phyloP scores from a whole-genome alignment of 2,797 vertebrate species.

The Bucorvus abyssinicus region DNA sequence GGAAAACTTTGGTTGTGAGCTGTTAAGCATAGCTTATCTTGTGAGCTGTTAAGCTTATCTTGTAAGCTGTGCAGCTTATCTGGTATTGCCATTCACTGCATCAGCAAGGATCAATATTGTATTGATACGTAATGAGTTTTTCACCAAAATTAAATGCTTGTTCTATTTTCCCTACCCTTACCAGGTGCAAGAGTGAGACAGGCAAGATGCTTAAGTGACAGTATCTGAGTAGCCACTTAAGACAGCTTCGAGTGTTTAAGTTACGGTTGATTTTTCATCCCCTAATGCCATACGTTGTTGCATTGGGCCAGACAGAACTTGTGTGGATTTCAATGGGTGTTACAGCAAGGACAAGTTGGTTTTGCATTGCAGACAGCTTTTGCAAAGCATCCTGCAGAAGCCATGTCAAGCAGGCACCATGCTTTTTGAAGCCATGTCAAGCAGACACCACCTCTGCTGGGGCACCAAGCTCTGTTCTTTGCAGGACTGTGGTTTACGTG shows the following conservation, averaged over 20 bases:
- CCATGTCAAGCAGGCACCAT: not conserved
- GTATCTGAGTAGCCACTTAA: not conserved
- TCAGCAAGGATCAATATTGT: not conserved
- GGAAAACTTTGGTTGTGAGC: conserved; percentile 70
- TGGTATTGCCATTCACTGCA: not conserved
- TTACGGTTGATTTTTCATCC: not conserved
- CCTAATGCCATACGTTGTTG: not conserved
- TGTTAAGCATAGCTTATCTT: too few relatives aligned
- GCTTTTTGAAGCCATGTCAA: not conserved
- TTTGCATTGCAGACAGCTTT: not conserved
- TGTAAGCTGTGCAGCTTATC: conserved; percentile 15
- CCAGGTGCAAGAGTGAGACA: not conserved
- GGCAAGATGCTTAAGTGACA: not conserved
- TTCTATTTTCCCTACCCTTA: not conserved
- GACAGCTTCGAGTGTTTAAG: not conserved
- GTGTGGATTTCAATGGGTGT: not conserved
- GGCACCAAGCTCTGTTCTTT: not conserved
- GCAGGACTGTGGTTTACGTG: not conserved
- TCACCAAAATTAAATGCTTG: not conserved
- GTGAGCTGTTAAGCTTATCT: not conserved
- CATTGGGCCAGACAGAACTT: not conserved
- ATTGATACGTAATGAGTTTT: not conserved
- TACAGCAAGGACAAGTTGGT: not conserved
- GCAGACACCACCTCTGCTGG: not conserved
- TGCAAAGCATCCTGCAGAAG: not conserved